Conservation (phyloP, 2,888 invertebrate species). For the Mythimna ferrago region DNA sequence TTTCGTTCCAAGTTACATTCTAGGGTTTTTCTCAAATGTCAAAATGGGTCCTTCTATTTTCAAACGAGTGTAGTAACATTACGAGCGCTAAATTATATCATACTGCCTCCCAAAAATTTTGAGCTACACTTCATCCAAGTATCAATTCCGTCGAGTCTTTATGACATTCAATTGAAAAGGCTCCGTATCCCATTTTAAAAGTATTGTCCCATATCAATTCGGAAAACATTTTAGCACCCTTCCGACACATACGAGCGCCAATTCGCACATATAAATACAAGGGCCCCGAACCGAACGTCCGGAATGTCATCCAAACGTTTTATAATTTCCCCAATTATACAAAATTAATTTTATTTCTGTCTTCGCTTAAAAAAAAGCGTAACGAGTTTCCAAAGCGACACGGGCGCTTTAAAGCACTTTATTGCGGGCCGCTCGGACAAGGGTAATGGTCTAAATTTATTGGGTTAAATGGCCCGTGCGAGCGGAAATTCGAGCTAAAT, state of each 20-base stretch:
- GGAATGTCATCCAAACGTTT: conserved; percentile 67
- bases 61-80: too few species aligned
- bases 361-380: conserved; percentile 81
- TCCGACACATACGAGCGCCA: conserved; percentile 41
- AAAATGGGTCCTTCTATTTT: too few species aligned
- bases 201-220: conserved; percentile 54
- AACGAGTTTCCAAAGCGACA: conserved; percentile 84
- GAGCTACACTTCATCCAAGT: conserved; percentile 36
- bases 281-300: conserved; percentile 53
- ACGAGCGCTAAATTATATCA: conserved; percentile 24
- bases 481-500: conserved; percentile 84
- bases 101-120: conserved; percentile 25
- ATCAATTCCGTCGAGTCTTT: conserved; percentile 48
- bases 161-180: conserved; percentile 44
- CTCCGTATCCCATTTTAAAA: conserved; percentile 37
- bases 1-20: too few species aligned
- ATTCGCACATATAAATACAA: conserved; percentile 44
- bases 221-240: conserved; percentile 54
- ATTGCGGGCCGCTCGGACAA: conserved; percentile 83
- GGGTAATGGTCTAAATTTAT: conserved; percentile 89
- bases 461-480: conserved; percentile 86
- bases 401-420: conserved; percentile 82
- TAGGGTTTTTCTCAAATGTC: too few species aligned
- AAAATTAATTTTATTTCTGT: conserved; percentile 84
- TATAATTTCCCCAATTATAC: conserved; percentile 79